Base-by-base conservation (phyloP, 2,888 invertebrate genomes). In the Acanthosepion pharaonis region DNA sequence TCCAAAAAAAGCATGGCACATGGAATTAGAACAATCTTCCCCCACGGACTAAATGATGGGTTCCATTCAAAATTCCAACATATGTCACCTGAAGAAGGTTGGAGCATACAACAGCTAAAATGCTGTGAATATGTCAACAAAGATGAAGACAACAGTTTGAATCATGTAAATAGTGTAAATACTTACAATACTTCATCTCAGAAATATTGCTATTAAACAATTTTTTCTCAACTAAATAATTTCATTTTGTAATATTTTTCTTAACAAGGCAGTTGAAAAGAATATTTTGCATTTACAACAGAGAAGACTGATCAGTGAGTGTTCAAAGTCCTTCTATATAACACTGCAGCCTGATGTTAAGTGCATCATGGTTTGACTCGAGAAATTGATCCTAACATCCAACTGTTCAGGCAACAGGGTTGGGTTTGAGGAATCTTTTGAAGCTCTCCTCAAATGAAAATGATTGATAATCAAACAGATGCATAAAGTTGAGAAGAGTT, bases 391-490 rank as follows among this genome's bases (percentile, higher is more conserved):
- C 78, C 15, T 78, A 20, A 78, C 78, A 78, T 78, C 78, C 78
- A 78, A n/a, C 78, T 78, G 78, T 78, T 78, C 78, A 78, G n/a
- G 78, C 78, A 78, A n/a, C 78, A 78, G n/a, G n/a, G 78, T 28
- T 28, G 78, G 28, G 78, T n/a, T 11, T 9, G 78, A n/a, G n/a
- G 78, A 11, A 78, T 33, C 78, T 78, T 78, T 78, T 78, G 78
- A 78, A 78, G 9, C 4, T 78, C 78, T 78, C n/a, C n/a, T 78
- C n/a, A 78, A 78, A 78, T 78, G 78, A n/a, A 11, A 78, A 78
- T 78, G 78, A 78, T 78, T 78, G 78, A 78, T 78, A 78, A 78
- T 78, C 78, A 78, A 78, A n/a, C 78, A 78, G 78, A 78, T 78
- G 78, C 78, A n/a, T 78, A 78, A 78, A 78, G n/a, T 78, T 78